A percentile compares a stretch with the other conserved stretches of the same genome.
Conservation (phyloP, 1,140 invertebrate species). For the Orchestia grillus region DNA sequence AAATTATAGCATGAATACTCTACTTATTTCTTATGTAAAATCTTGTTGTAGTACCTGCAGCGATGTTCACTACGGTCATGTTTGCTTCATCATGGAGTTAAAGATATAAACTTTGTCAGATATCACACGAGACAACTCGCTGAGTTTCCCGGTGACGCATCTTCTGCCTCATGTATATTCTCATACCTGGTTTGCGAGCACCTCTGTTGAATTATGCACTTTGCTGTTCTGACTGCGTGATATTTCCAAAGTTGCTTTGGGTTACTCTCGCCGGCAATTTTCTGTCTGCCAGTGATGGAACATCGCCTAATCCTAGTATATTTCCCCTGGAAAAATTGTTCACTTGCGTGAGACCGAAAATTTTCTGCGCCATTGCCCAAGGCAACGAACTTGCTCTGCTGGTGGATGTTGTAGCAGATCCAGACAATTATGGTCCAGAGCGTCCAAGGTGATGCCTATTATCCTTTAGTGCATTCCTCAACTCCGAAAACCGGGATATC, state of each 20-base stretch:
- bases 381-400: not conserved
- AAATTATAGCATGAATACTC: not conserved
- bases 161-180: not conserved
- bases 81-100: not conserved
- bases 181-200: not conserved
- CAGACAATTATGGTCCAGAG: slow-evolving; percentile 55
- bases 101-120: not conserved
- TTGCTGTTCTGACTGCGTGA: not conserved
- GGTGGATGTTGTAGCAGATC: slow-evolving; percentile 49
- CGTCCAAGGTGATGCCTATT: slow-evolving; percentile 53
- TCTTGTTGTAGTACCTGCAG: not conserved
- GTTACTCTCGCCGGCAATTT: not conserved
- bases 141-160: not conserved
- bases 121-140: not conserved
- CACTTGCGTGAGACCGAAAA: slow-evolving; percentile 35
- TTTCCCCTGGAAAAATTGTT: not conserved
- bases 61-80: not conserved
- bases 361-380: not conserved
- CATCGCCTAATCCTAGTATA: not conserved
- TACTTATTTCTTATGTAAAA: not conserved
- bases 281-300: not conserved
- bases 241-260: not conserved
- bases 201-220: not conserved
- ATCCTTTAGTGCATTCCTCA: slow-evolving; percentile 54
- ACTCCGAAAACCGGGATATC: slow-evolving; percentile 56